Evolutionary conservation across 2,888 invertebrate species (phyloP), one percentile per base, ranked within the genome.

Genomic region (Deilephila elpenor): DNA sequence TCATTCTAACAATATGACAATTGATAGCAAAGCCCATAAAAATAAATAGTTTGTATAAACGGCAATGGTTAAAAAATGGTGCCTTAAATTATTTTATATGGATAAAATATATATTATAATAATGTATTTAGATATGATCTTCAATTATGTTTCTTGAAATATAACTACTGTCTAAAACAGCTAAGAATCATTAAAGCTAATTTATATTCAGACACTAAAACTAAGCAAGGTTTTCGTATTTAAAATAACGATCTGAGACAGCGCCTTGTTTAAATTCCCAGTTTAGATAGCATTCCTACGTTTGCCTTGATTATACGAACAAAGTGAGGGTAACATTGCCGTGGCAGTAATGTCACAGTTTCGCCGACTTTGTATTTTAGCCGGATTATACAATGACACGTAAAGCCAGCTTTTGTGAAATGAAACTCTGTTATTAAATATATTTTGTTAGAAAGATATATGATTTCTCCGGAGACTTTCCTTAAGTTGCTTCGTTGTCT

Each of bases 191-290:
- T 14, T 61, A 71, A 71, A 1, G 20, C 1, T 59, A 59, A 59
- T 37, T 61, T 61, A 44, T 44, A 72, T 62, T 72, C 32, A 5
- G 53, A 71, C 32, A 20, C 61, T 56, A 34, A 32, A 60, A 25
- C 19, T n/a, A 34, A 29, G 14, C 4, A n/a, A 56, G 70, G 73
- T 56, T 19, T 61, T 73, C 53, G 62, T 61, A 72, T 72, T 72
- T 62, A 72, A 62, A 62, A 62, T 72, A 72, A 72, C 72, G 62
- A 72, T 62, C n/a, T 72, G 32, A 62, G 34, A 62, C 62, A 62
- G 62, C 29, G 62, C 61, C 61, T 62, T 62, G 25, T 53, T 62
- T 62, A 62, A 62, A 72, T 51, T 72, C 72, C 44, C 53, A 72
- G 72, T 17, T 60, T 62, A 53, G 60, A 72, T n/a, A 53, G 53